These are phyloP conservation scores for Aphelocoma californica DNA, from an alignment of 2,797 vertebrate species.

Conservation along the genomic window DNA sequence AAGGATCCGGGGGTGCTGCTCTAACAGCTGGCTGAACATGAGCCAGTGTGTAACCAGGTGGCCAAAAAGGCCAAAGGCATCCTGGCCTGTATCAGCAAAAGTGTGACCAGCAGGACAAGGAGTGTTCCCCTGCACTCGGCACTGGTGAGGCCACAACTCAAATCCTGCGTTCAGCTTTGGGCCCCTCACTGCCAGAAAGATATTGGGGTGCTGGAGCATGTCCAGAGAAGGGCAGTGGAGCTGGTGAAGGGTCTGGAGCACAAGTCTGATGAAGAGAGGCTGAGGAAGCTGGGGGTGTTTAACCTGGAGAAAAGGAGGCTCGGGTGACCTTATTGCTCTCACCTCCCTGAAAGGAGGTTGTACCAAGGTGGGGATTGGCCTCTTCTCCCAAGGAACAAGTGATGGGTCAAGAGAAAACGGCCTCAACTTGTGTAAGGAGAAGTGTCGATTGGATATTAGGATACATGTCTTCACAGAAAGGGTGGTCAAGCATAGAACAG, in stretches of 20 bases:
- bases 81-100: neutral
- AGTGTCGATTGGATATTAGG: rapidly evolving
- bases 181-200: neutral
- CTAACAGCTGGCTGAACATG: neutral
- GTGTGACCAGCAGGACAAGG: neutral
- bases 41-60: neutral
- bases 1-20: neutral
- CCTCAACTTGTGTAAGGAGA: neutral
- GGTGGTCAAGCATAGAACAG: neutral
- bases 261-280: neutral
- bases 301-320: neutral
- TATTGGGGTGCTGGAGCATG: rapidly evolving
- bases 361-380: neutral
- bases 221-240: neutral
- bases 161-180: neutral
- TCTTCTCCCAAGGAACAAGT: neutral
- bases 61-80: neutral
- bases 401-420: neutral
- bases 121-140: rapidly evolving
- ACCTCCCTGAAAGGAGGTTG: neutral
- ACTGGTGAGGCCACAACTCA: neutral
- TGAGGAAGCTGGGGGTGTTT: neutral
- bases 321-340: rapidly evolving
- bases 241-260: neutral
- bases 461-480: neutral